Conservation (phyloP, 2,113 vertebrate species). For the Protobothrops mucrosquamatus region DNA sequence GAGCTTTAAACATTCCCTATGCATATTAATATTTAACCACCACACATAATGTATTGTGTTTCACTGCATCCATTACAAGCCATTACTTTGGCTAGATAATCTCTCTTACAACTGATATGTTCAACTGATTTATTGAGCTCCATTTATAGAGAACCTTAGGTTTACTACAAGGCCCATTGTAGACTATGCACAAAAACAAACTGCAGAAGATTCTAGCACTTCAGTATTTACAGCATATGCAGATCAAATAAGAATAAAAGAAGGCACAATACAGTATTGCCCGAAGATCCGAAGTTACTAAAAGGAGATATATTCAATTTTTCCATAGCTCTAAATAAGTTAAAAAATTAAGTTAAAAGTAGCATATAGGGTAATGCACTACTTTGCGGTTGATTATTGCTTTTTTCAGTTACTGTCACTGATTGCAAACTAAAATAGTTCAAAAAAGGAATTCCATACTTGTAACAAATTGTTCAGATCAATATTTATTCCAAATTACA, state of each 20-base stretch:
- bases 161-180: not conserved
- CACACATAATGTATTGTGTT: conserved; percentile 37
- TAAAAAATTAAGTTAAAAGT: not conserved
- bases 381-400: not conserved
- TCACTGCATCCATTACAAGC: conserved; percentile 38
- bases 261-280: not conserved
- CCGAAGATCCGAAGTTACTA: not conserved
- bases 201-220: not conserved
- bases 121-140: not conserved
- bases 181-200: conserved; percentile 8
- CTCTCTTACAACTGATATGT: conserved; percentile 11
- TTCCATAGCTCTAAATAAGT: not conserved
- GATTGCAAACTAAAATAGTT: not conserved
- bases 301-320: not conserved
- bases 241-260: not conserved
- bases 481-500: not conserved
- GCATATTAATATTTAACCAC: conserved; percentile 62
- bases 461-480: not conserved
- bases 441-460: not conserved
- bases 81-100: conserved; percentile 28
- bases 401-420: not conserved
- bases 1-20: conserved; percentile 49
- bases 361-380: not conserved
- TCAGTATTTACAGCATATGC: not conserved
- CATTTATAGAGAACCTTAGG: not conserved